Evolutionary conservation across 2,888 invertebrate species (phyloP), one percentile per base, ranked within the genome.

Genomic region (Ypsolopha scabrella): DNA sequence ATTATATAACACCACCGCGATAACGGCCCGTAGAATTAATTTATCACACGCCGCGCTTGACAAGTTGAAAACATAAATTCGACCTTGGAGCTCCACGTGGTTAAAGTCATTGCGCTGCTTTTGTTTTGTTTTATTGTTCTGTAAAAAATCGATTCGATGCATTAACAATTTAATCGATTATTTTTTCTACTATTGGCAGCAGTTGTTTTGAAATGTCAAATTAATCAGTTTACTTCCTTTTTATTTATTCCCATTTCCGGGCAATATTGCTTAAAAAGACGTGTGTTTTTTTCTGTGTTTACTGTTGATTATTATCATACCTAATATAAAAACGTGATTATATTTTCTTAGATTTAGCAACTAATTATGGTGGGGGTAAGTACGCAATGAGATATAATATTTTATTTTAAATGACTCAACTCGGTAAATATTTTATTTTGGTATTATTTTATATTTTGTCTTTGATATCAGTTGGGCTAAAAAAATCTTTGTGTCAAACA

Each of bases 1-100:
- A 51, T 75, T 46, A 51, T 11, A 10, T 56, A 54, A 11, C 46
- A 1, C 6, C 7, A 13, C 39, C 55, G 67, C 77, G 75, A 80
- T 86, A 85, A 85, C 83, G 81, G 80, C 80, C 75, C 80, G 82
- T 83, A 81, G 86, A 83, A 86, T 86, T 87, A 87, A 87, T 87
- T 87, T 87, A 87, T 87, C 83, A 86, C 85, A 82, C 83, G 85
- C 80, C 85, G 81, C 74, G 82, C 85, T 87, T 87, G 86, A 87
- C 86, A 87, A 87, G 86, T 86, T 85, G 86, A 87, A 87, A 87
- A 87, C 86, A 87, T 86, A 86, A 86, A 86, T 86, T 87, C 83
- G 86, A 86, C 86, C 86, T 86, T 86, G 86, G 73, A 73, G 75
- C 78, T 76, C 83, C 86, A 87, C 86, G 86, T 87, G 86, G 83